Base-by-base conservation (phyloP, 2,113 vertebrate species). In the Cinclus cinclus region DNA sequence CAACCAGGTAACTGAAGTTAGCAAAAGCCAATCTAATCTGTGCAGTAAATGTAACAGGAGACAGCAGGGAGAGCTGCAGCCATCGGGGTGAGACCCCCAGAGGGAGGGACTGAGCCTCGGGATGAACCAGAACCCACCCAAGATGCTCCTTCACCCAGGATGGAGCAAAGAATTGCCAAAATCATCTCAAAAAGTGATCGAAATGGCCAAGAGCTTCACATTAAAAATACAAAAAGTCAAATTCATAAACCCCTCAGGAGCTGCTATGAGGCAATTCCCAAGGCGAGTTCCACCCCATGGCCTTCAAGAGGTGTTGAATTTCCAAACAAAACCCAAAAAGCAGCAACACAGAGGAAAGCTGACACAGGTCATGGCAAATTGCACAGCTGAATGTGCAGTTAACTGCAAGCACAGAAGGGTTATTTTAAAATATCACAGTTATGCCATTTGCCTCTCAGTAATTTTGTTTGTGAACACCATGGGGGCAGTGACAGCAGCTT, bases 1-100 rank as follows among this genome's bases (percentile, higher is more conserved):
- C 4, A 42, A 6, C 4, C 41, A 76, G 35, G 33, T 4, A 46
- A 31, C 7, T 13, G 47, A 62, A 41, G 22, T 4, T 2, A 33
- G 6, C 55, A 52, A 64, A 68, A 22, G 2, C 2, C 1, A 37
- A 9, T 8, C 27, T 3, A 39, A 1, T 2, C 39, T 19, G 3
- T 22, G 21, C 65, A 49, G 18, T 20, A 9, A 74, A 31, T 1
- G 0, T 6, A 5, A 16, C 23, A 70, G 39, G 44, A 75, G 39
- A 27, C 56, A 42, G 10, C 33, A n/a, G 53, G 37, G 46, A 28
- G 0, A 15, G n/a, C 5, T 25, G 39, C n/a, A 80, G 42, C 52
- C 60, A 52, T 0, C 65, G 13, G 41, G 22, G 30, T 2, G 2
- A 52, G n/a, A 33, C 30, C 62, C 55, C 19, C 23, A 30, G 30